Evolutionary conservation across 2,797 vertebrate species (phyloP), one percentile per base, ranked within the genome.

Genomic region (Tarsius wallacei): DNA sequence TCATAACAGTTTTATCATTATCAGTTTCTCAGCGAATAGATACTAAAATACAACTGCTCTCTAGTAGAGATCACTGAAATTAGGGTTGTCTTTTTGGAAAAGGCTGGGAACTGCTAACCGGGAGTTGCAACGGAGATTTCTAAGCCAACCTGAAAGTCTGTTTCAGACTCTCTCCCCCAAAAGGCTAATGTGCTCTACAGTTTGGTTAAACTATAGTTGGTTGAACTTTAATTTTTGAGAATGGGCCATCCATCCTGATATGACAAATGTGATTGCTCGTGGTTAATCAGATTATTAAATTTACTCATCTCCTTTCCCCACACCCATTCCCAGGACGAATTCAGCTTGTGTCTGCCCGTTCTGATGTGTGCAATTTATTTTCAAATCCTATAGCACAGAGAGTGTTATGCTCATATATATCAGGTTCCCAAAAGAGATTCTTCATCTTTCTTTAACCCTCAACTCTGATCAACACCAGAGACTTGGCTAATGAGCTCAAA

Each of bases 371-470:
- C 7, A 4, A 31, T 87, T 90, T 84, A 66, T 16, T 19, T 63
- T 26, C 7, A 87, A 68, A 31, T 70, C 17, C 36, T 14, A 6
- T 1, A 28, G 42, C 59, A 28, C 1, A 36, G 49, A 0, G 9
- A 10, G 26, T 4, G 0, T 14, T 26, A 55, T 4, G 0, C 9
- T 7, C 1, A 4, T 15, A 6, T 19, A 28, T 10, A 26, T 55
- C 4, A 17, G 2, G 26, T n/a, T 66, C 42, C 36, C 33, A 5
- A 16, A 12, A 31, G 14, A n/a, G 22, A 1, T 7, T 5, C 76
- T 61, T 76, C 55, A 36, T 78, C 55, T 85, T 28, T 17, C 51
- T 89, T 61, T 47, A 87, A 59, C 57, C 78, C 82, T 71, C 63
- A 82, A 42, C 49, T 47, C n/a, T 66, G 86, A 33, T 36, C 81